These are phyloP conservation scores for Elegia similella DNA, from an alignment of 2,888 invertebrate species.

Conservation along the genomic window DNA sequence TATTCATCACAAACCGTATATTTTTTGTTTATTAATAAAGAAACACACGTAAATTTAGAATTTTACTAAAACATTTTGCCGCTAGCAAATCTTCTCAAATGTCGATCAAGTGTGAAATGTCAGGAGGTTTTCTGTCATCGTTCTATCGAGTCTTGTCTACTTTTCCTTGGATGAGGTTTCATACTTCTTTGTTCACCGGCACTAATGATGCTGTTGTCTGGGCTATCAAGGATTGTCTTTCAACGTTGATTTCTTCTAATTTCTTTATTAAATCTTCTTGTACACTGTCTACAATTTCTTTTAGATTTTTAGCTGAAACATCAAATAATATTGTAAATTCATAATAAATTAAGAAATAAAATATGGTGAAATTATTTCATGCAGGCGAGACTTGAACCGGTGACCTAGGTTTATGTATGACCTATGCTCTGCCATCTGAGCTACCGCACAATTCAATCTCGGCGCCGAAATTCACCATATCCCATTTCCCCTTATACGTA, in stretches of 20 bases:
- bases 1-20: not conserved
- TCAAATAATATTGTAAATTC: not conserved
- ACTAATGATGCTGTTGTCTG: slow-evolving; percentile 27
- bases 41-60: slow-evolving; percentile 3
- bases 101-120: slow-evolving; percentile 26
- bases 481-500: too few species aligned
- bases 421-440: too few species aligned
- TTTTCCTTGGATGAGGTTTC: not conserved
- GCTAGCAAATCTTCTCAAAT: slow-evolving; percentile 24
- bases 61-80: slow-evolving; percentile 6
- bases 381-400: too few species aligned
- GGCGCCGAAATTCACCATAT: too few species aligned
- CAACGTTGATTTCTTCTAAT: slow-evolving; percentile 60
- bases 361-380: too few species aligned
- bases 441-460: too few species aligned
- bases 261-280: slow-evolving; percentile 70
- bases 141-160: not conserved
- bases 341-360: too few species aligned
- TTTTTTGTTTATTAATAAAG: slow-evolving; percentile 1
- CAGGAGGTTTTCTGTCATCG: not conserved
- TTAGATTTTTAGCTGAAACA: slow-evolving; percentile 64
- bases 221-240: slow-evolving; percentile 35
- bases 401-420: too few species aligned
- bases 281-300: slow-evolving; percentile 73
- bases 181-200: slow-evolving; percentile 23